phyloP scores from a whole-genome alignment of 2,113 vertebrate genomes.

The Thamnaconus septentrionalis region DNA sequence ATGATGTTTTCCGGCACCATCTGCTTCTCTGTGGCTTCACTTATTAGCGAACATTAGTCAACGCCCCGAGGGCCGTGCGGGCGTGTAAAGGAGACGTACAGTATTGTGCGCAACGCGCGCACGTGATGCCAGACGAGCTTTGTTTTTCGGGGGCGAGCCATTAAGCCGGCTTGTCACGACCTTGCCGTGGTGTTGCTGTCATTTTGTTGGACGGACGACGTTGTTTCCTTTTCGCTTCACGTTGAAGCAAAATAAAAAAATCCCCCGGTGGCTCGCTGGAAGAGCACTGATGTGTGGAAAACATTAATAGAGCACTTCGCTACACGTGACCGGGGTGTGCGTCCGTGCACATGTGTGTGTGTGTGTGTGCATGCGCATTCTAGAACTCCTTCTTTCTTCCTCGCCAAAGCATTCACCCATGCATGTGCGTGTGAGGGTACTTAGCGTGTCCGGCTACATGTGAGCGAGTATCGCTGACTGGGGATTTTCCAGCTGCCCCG shows the following conservation, averaged over 20 bases:
- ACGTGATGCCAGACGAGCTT: too few species aligned
- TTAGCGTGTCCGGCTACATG: background rate
- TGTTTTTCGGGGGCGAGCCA: too few species aligned
- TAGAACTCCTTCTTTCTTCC: background rate
- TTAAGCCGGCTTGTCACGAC: too few species aligned
- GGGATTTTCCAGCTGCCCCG: background rate
- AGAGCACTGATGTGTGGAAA: constrained; percentile 30
- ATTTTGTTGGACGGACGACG: constrained; percentile 35
- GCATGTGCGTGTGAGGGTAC: too few species aligned
- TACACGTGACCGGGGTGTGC: constrained; percentile 37
- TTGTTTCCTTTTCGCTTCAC: constrained; percentile 35
- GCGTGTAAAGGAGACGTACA: too few species aligned
- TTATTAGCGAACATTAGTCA: too few species aligned
- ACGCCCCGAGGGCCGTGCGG: too few species aligned
- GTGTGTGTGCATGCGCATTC: background rate
- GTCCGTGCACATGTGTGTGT: constrained; percentile 4
- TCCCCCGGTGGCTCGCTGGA: constrained; percentile 13
- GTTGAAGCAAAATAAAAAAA: constrained; percentile 2
- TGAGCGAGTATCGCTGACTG: constrained; percentile 20
- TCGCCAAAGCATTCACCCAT: too few species aligned
- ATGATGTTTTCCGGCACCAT: too few species aligned
- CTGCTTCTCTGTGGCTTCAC: too few species aligned
- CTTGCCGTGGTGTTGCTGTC: background rate
- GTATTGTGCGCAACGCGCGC: too few species aligned
- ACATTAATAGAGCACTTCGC: constrained; percentile 31